Base-by-base conservation (phyloP, 2,888 invertebrate genomes). In the Scrobipalpa atriplicella region DNA sequence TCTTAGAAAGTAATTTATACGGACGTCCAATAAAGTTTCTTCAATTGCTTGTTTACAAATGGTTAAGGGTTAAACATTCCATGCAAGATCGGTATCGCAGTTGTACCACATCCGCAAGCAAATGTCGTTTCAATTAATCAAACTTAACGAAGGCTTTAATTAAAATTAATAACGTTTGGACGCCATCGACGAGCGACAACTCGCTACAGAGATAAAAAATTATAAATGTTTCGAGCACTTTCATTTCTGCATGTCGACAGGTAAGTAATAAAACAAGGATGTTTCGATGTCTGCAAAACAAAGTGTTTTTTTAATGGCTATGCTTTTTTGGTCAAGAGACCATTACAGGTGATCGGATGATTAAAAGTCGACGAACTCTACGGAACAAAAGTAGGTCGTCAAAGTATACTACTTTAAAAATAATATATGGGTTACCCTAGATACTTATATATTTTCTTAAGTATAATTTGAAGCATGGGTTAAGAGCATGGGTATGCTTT, bases 101-200 rank as follows among this genome's bases (percentile, higher is more conserved):
- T 68, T 61, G 62, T 38, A 54, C 65, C 65, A 65, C 67, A 65
- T 66, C 66, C 58, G 62, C 64, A 69, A 63, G 60, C 64, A 66
- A 71, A 67, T 69, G 73, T 75, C 73, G 67, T 73, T 73, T 72
- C 79, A 75, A 80, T 83, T 83, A 78, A 82, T 83, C 83, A 81
- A 75, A 75, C 72, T 72, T 77, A 77, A 78, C 78, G 80, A 81
- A 78, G 75, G 71, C 73, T 75, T 76, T 77, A 76, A 81, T 82
- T 82, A 80, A 79, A 83, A 81, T 82, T 78, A 79, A 79, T 78
- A 78, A 76, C 70, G 69, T 74, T 73, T 70, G 73, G 70, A 71
- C 67, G 18, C 64, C 66, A 62, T 47, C 61, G 70, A 58, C 66
- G 68, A 21, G 41, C 56, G 56, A 38, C 62, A 51, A 39, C 61